phyloP scores from a whole-genome alignment of 2,113 vertebrate species.

The Anas platyrhynchos region DNA sequence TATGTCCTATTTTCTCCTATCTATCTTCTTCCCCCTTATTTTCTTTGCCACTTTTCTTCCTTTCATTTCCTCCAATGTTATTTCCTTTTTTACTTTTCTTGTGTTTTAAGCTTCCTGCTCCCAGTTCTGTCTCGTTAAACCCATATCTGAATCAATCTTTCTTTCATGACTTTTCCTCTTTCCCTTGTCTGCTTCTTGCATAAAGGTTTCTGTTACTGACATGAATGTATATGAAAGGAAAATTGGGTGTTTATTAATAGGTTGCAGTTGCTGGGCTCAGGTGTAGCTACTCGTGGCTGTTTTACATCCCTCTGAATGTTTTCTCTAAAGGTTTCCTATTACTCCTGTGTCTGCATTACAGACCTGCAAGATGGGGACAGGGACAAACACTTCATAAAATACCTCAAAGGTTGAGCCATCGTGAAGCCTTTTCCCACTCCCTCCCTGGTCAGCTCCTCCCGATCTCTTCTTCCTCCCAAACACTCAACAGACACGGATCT shows the following conservation, averaged over 20 bases:
- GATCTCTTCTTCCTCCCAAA: neutral
- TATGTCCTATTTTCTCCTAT: neutral
- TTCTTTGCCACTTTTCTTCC: constrained; percentile 18
- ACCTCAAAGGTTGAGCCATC: neutral
- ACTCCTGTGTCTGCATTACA: neutral
- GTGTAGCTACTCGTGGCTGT: neutral
- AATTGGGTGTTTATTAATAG: neutral
- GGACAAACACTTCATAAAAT: neutral
- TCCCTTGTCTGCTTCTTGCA: neutral
- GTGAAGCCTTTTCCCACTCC: neutral
- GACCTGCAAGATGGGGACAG: neutral
- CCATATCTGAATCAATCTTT: neutral
- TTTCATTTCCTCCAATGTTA: constrained; percentile 4
- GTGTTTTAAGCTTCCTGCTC: neutral
- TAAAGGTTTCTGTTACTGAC: neutral
- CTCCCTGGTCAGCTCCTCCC: neutral
- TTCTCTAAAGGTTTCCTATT: neutral
- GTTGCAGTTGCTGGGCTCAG: neutral
- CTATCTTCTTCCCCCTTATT: neutral
- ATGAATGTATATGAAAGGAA: neutral
- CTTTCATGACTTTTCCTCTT: neutral
- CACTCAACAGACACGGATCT: neutral
- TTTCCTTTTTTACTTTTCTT: neutral
- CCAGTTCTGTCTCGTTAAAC: neutral
- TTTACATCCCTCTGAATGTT: neutral